Percentiles rank a stretch among this genome's conserved stretches.
phyloP scores from a whole-genome alignment of 2,888 invertebrate species.

The Nymphalis c-album region DNA sequence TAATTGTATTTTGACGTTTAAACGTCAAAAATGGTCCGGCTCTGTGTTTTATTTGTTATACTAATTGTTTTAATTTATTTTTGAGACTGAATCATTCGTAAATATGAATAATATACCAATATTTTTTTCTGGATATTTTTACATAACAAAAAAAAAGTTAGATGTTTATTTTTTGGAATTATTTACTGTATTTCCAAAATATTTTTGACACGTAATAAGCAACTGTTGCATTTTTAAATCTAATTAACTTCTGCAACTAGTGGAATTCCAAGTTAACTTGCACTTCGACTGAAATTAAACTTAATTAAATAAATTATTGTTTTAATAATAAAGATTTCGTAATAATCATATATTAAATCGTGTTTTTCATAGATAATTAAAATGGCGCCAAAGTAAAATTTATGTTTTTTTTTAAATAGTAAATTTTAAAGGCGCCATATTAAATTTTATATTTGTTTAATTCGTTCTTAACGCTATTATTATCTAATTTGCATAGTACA shows the following conservation, averaged over 20 bases:
- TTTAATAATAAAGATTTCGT: background rate
- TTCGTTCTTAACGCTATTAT: slow-evolving; percentile 5
- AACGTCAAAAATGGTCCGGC: background rate
- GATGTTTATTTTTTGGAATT: slow-evolving; percentile 12
- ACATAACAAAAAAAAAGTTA: slow-evolving; percentile 5
- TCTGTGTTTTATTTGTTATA: background rate
- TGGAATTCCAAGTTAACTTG: background rate
- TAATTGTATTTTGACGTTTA: background rate
- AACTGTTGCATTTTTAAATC: background rate
- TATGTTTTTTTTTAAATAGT: background rate
- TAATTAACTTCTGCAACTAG: background rate
- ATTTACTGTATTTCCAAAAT: slow-evolving; percentile 20
- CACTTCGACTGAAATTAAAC: slow-evolving; percentile 7
- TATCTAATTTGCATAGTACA: slow-evolving; percentile 40
- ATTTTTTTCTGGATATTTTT: slow-evolving; percentile 25
- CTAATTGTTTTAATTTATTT: background rate
- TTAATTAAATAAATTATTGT: background rate
- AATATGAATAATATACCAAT: background rate
- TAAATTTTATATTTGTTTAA: background rate
- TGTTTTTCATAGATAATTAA: slow-evolving; percentile 2
- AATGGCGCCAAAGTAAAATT: slow-evolving; percentile 2
- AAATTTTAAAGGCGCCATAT: background rate
- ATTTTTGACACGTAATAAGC: slow-evolving; percentile 16
- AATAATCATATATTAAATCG: background rate
- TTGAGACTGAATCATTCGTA: slow-evolving; percentile 9